phyloP scores from a whole-genome alignment of 2,113 vertebrate species.

The Pimephales promelas region DNA sequence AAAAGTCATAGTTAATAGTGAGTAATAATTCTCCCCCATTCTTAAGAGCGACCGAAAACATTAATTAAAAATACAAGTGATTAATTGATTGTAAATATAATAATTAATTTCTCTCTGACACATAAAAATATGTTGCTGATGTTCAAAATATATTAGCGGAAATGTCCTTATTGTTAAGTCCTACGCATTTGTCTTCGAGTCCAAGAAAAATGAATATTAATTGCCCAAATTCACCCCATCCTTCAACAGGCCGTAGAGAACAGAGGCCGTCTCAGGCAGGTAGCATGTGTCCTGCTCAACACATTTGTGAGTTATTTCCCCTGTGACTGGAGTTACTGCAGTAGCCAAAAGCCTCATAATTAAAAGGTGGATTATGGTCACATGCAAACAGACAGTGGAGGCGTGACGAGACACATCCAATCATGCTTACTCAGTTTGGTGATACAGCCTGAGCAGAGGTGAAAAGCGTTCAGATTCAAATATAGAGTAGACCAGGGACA shows the following conservation, averaged over 20 bases:
- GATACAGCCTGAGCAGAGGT: conserved; percentile 33
- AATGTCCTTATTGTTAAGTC: neutral
- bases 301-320: conserved; percentile 54
- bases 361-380: conserved; percentile 68
- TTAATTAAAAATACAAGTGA: neutral
- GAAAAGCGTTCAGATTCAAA: conserved; percentile 19
- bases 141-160: neutral
- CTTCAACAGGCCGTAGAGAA: conserved; percentile 5
- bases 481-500: neutral
- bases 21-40: too few species aligned
- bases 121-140: neutral
- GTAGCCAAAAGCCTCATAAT: conserved; percentile 76
- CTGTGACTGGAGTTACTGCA: conserved; percentile 63
- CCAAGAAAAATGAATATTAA: neutral
- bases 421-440: conserved; percentile 16
- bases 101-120: neutral
- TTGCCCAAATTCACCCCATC: neutral
- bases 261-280: conserved; percentile 17
- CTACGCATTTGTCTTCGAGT: neutral
- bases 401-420: conserved; percentile 57
- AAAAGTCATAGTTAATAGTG: neutral
- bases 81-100: neutral
- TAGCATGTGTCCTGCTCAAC: conserved; percentile 5
- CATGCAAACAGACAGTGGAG: conserved; percentile 56
- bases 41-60: neutral